Evolutionary conservation across 2,888 invertebrate genomes (phyloP).

Genomic region (Rotaria magnacalcarata): DNA sequence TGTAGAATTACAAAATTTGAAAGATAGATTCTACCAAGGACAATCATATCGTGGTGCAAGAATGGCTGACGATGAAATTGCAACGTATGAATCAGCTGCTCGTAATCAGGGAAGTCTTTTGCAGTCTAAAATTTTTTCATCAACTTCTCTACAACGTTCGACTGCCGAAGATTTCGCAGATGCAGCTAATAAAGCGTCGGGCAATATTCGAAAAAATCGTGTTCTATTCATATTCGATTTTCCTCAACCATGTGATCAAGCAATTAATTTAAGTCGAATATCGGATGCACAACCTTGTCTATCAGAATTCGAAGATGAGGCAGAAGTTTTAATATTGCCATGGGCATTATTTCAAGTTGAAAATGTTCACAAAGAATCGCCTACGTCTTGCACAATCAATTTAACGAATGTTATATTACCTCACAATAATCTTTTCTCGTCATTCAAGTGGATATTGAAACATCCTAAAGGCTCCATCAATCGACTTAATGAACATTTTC

Average conservation of each 20-base stretch:
- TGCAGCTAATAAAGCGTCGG: background rate
- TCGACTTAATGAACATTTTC: background rate
- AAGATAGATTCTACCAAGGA: background rate
- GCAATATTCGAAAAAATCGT: background rate
- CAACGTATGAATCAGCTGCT: background rate
- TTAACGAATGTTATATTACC: background rate
- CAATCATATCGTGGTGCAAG: background rate
- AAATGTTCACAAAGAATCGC: background rate
- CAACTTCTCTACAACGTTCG: background rate
- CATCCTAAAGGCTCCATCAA: background rate
- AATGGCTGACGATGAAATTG: background rate
- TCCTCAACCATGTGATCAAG: background rate
- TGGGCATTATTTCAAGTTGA: conserved; percentile 8
- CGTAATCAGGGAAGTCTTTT: background rate
- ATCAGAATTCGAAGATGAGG: background rate
- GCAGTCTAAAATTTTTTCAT: background rate
- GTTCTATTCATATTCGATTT: background rate
- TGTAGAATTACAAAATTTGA: background rate
- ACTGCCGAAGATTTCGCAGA: conserved; percentile 6
- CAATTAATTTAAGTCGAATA: background rate
- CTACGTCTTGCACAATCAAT: background rate
- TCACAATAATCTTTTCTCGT: background rate
- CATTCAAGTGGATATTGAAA: background rate
- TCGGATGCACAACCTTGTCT: background rate
- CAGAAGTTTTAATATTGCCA: background rate